These are phyloP conservation scores for Pampus argenteus DNA, from an alignment of 2,797 vertebrate genomes.

Conservation along the genomic window DNA sequence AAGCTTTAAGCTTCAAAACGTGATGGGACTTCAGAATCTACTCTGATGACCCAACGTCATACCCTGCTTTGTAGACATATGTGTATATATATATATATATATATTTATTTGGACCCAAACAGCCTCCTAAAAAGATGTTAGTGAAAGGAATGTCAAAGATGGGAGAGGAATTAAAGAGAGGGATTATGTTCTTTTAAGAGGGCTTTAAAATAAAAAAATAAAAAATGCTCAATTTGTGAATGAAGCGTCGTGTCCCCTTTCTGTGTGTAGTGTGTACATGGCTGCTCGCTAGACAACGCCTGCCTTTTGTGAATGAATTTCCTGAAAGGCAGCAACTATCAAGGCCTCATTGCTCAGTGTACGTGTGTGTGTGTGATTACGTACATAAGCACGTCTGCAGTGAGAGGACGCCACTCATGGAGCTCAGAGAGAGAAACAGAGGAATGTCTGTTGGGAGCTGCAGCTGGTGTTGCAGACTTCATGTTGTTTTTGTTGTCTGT, in stretches of 20 bases:
- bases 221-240: slow-evolving; percentile 63
- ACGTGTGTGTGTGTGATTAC: slow-evolving; percentile 38
- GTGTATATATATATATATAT: slow-evolving; percentile 3
- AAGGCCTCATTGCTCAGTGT: slow-evolving; percentile 42
- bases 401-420: slow-evolving; percentile 45
- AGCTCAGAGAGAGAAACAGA: slow-evolving; percentile 38
- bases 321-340: slow-evolving; percentile 65
- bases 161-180: slow-evolving; percentile 62
- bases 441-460: slow-evolving; percentile 54
- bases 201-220: slow-evolving; percentile 38
- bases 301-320: slow-evolving; percentile 73
- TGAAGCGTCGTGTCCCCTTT: slow-evolving; percentile 48
- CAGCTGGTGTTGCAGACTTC: slow-evolving; percentile 60
- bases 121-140: neutral
- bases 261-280: slow-evolving; percentile 10
- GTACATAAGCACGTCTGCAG: slow-evolving; percentile 58
- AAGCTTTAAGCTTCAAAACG: slow-evolving; percentile 33
- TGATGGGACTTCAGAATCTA: slow-evolving; percentile 34
- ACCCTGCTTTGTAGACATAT: slow-evolving; percentile 10
- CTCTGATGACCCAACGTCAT: neutral
- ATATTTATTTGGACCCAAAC: slow-evolving; percentile 26
- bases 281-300: slow-evolving; percentile 47
- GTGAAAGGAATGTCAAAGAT: slow-evolving; percentile 35
- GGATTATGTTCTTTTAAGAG: slow-evolving; percentile 69
- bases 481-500: slow-evolving; percentile 55